Conservation (phyloP, 2,797 vertebrate species). For the Adelosebastes latens region DNA sequence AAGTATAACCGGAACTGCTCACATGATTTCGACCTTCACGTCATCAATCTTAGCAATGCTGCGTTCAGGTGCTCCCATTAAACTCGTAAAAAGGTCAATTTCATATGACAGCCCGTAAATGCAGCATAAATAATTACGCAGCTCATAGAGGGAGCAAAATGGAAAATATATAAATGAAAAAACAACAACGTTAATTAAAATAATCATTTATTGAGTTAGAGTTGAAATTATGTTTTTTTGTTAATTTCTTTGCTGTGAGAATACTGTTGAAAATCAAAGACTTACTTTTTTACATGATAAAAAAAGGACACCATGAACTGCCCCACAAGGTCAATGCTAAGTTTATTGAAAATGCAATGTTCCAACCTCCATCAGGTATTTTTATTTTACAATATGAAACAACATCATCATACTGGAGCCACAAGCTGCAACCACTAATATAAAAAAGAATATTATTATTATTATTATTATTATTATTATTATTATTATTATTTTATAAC, state of each 20-base stretch:
- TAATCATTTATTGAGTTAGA: neutral
- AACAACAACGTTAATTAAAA: neutral
- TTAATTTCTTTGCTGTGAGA: neutral
- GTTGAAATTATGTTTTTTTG: neutral
- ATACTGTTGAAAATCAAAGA: neutral
- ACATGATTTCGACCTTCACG: neutral
- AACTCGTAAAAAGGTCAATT: neutral
- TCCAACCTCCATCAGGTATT: neutral
- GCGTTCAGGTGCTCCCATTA: constrained; percentile 21
- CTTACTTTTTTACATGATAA: neutral
- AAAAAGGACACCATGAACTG: neutral
- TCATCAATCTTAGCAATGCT: neutral
- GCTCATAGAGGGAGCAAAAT: neutral
- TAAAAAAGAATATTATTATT: too few relatives aligned
- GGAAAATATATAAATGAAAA: neutral
- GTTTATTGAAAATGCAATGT: neutral
- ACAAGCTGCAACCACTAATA: neutral
- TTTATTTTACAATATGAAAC: neutral
- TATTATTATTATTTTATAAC: too few relatives aligned
- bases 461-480: too few relatives aligned
- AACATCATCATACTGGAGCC: neutral
- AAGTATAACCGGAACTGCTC: neutral
- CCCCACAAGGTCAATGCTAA: neutral
- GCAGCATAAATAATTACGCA: neutral
- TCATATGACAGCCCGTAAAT: neutral